phyloP scores from a whole-genome alignment of 2,888 invertebrate genomes.

The Liopterus haemorrhoidalis region DNA sequence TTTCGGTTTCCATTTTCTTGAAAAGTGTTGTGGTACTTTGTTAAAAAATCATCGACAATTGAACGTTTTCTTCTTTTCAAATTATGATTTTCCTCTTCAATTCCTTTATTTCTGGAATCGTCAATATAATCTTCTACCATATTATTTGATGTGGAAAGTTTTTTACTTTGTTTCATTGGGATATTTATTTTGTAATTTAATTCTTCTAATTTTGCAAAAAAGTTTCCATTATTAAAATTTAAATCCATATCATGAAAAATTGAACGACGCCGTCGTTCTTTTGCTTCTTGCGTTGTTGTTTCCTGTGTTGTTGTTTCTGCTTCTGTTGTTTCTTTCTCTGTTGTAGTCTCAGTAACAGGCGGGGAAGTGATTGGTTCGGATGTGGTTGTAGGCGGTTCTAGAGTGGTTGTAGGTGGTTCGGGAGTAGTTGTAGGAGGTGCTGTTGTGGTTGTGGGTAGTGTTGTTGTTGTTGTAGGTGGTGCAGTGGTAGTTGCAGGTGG shows the following conservation, averaged over 20 bases:
- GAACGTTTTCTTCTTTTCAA: no score
- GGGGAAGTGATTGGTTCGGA: constrained; percentile 25
- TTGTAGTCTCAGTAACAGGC: constrained; percentile 21
- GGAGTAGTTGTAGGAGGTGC: constrained; percentile 11
- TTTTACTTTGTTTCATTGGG: no score
- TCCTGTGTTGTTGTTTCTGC: constrained; percentile 20
- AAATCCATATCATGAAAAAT: background rate
- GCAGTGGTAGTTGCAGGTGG: constrained; percentile 9
- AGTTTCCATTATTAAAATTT: no score
- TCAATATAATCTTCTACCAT: no score
- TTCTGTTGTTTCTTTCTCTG: constrained; percentile 21
- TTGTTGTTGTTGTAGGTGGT: constrained; percentile 10
- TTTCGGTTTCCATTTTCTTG: no score
- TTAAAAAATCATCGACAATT: no score
- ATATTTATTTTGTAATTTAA: no score
- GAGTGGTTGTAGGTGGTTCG: constrained; percentile 8
- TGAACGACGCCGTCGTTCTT: constrained; percentile 7
- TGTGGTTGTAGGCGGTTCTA: constrained; percentile 25
- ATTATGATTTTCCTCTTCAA: no score
- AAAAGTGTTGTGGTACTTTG: no score
- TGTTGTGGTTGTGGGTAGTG: constrained; percentile 13
- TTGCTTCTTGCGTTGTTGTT: constrained; percentile 17
- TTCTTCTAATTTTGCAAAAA: no score
- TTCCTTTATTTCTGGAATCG: no score
- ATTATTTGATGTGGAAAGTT: no score